phyloP scores from a whole-genome alignment of 1,140 invertebrate species.

The Ptiloglossa arizonensis region DNA sequence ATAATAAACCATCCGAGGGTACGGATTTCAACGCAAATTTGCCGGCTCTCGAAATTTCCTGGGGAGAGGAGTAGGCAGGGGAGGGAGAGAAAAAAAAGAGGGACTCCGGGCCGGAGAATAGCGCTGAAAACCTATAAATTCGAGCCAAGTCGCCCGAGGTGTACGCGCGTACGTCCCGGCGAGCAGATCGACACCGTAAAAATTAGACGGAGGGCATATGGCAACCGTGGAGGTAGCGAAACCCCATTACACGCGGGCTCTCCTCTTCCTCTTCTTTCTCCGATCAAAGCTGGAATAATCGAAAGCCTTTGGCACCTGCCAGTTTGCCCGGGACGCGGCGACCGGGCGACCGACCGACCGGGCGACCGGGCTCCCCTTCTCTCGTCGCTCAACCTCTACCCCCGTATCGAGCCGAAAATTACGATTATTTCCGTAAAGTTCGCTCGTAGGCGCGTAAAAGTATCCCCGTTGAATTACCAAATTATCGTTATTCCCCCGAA shows the following conservation, averaged over 20 bases:
- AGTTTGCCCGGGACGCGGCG: slow-evolving; percentile 44
- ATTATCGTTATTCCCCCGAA: slow-evolving; percentile 13
- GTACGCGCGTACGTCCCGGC: slow-evolving; percentile 37
- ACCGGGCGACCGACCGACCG: too few species aligned
- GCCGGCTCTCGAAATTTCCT: slow-evolving; percentile 46
- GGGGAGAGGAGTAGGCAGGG: neutral
- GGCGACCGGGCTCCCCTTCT: slow-evolving; percentile 31
- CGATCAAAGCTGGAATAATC: slow-evolving; percentile 70
- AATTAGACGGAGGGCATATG: slow-evolving; percentile 70
- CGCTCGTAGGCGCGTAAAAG: neutral
- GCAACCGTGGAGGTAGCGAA: slow-evolving; percentile 67
- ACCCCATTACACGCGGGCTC: slow-evolving; percentile 62
- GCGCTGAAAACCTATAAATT: slow-evolving; percentile 64
- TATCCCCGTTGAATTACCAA: slow-evolving; percentile 16
- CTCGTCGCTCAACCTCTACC: neutral
- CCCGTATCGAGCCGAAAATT: slow-evolving; percentile 29
- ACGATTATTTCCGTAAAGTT: slow-evolving; percentile 29
- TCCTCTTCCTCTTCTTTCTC: slow-evolving; percentile 14
- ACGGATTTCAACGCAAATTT: slow-evolving; percentile 53
- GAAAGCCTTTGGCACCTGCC: slow-evolving; percentile 71
- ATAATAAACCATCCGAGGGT: slow-evolving; percentile 49
- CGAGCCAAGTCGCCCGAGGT: slow-evolving; percentile 59
- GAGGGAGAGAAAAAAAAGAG: neutral
- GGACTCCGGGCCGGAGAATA: slow-evolving; percentile 41
- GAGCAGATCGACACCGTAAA: slow-evolving; percentile 63